Evolutionary conservation across 2,888 invertebrate genomes (phyloP).

Genomic region (Nymphalis polychloros): DNA sequence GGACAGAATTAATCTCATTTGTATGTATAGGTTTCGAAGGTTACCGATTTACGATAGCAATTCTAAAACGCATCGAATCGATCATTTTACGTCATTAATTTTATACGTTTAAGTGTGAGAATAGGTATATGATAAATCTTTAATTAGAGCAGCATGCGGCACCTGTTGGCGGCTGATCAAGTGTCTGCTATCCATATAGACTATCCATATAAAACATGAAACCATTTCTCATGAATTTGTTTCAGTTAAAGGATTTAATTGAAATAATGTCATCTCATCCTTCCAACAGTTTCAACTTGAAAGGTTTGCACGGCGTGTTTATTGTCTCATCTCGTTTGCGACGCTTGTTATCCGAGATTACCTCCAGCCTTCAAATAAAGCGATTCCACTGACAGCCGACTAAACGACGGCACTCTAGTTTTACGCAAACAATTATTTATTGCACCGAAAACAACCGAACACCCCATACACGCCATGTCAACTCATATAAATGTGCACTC

Average conservation of each 20-base stretch:
- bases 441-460: conserved; percentile 65
- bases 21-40: conserved; percentile 20
- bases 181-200: too few relatives aligned
- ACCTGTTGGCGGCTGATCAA: too few relatives aligned
- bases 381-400: conserved; percentile 48
- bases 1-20: conserved; percentile 23
- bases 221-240: too few relatives aligned
- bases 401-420: conserved; percentile 67
- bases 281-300: background rate
- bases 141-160: too few relatives aligned
- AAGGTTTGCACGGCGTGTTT: conserved; percentile 28
- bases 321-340: conserved; percentile 25
- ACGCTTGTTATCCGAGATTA: conserved; percentile 64
- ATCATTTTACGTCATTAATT: background rate
- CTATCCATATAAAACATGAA: too few relatives aligned
- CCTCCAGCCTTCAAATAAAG: conserved; percentile 60
- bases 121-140: too few relatives aligned
- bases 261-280: background rate
- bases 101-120: too few relatives aligned
- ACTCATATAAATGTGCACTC: conserved; percentile 50
- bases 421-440: conserved; percentile 81
- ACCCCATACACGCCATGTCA: conserved; percentile 52
- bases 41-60: background rate
- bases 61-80: background rate
- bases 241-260: too few relatives aligned